These are phyloP conservation scores for Eudasyphora cyanicolor DNA, from an alignment of 2,888 invertebrate genomes.

Conservation along the genomic window DNA sequence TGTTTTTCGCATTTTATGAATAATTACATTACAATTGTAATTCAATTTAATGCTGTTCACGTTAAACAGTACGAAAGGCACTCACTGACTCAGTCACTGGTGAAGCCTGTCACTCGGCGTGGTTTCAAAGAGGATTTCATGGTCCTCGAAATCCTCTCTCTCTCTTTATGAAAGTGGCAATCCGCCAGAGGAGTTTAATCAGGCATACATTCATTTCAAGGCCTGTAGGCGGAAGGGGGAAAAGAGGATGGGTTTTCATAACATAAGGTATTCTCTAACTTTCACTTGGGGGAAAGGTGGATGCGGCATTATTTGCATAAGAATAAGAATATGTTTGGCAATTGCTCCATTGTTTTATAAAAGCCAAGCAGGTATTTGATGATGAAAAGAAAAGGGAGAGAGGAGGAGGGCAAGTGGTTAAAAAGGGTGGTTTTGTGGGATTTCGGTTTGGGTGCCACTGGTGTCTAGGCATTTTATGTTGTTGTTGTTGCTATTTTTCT, in stretches of 20 bases:
- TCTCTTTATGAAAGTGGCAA: not conserved
- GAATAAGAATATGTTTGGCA: conserved; percentile 62
- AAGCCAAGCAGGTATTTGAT: conserved; percentile 20
- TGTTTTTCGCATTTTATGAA: conserved; percentile 51
- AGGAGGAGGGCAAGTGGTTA: not conserved
- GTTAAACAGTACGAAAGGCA: not conserved
- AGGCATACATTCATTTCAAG: not conserved
- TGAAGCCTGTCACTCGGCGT: not conserved
- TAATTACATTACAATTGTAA: conserved; percentile 66
- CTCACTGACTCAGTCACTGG: not conserved
- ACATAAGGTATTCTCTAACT: conserved; percentile 3
- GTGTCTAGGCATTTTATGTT: not conserved
- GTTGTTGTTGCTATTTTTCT: conserved; percentile 4
- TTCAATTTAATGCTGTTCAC: conserved; percentile 61
- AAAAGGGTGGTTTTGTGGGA: not conserved
- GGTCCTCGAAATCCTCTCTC: not conserved
- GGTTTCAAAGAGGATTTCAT: not conserved
- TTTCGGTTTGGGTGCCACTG: not conserved
- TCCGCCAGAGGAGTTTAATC: not conserved
- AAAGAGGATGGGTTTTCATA: not conserved
- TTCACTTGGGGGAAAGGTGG: not conserved
- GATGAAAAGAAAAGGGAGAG: not conserved
- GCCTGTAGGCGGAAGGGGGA: not conserved
- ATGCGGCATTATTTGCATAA: conserved; percentile 49
- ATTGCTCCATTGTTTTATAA: conserved; percentile 29